phyloP scores from a whole-genome alignment of 2,888 invertebrate species.

The Callyntrura guangdongensis region DNA sequence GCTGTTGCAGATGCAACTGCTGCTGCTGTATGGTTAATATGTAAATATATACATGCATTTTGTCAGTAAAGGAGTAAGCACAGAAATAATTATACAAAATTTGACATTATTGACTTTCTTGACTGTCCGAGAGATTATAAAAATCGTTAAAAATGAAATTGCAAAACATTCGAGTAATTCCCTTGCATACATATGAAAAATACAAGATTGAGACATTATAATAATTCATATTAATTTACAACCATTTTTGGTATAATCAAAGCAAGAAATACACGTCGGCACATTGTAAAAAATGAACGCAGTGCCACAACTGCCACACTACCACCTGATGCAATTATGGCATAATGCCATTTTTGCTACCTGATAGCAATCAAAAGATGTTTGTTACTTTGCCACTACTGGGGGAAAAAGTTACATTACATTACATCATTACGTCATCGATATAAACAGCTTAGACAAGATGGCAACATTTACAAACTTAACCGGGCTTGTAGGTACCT shows the following conservation, averaged over 20 bases:
- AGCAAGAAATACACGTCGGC: no score
- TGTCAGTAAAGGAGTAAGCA: no score
- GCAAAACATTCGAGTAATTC: no score
- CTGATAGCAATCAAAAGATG: not conserved
- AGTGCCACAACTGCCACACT: slow-evolving; percentile 23
- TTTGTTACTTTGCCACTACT: not conserved
- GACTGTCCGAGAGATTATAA: no score
- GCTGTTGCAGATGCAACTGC: not conserved
- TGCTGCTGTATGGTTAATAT: not conserved
- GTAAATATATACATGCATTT: no score
- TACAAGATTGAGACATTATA: no score
- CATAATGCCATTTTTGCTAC: slow-evolving; percentile 64
- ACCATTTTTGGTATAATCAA: no score
- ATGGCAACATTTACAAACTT: not conserved
- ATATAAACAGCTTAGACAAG: slow-evolving; percentile 23
- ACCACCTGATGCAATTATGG: slow-evolving; percentile 50
- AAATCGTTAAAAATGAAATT: no score
- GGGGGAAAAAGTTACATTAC: slow-evolving; percentile 41
- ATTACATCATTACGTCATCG: slow-evolving; percentile 62
- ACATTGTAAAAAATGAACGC: slow-evolving; percentile 16
- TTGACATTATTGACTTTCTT: no score
- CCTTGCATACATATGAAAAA: not conserved
- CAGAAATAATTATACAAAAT: no score
- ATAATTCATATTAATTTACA: no score
- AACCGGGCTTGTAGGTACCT: not conserved